Percentiles rank a stretch among this genome's conserved stretches.
Evolutionary conservation across 2,888 invertebrate genomes (phyloP).

Genomic region (Germaria angustata): DNA sequence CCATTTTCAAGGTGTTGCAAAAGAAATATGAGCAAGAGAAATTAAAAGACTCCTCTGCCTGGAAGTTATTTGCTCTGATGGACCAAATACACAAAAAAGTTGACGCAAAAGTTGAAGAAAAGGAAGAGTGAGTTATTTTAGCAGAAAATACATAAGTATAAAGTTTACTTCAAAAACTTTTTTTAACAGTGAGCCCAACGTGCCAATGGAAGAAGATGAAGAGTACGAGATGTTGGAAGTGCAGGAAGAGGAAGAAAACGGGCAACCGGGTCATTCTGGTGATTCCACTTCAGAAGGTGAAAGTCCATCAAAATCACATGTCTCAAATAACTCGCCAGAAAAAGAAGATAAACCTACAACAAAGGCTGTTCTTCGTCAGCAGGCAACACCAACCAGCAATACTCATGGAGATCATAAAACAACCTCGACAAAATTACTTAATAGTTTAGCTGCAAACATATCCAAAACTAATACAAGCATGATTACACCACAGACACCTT

Average conservation of each 20-base stretch:
- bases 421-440: slow-evolving; percentile 48
- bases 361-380: slow-evolving; percentile 33
- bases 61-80: slow-evolving; percentile 77
- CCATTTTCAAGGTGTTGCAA: slow-evolving; percentile 78
- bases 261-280: slow-evolving; percentile 61
- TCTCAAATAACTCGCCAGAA: slow-evolving; percentile 73
- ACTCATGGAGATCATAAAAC: slow-evolving; percentile 31
- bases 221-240: slow-evolving; percentile 79
- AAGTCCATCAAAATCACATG: slow-evolving; percentile 73
- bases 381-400: slow-evolving; percentile 2
- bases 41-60: slow-evolving; percentile 74
- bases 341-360: slow-evolving; percentile 72
- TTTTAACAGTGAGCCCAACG: slow-evolving; percentile 69
- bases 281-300: slow-evolving; percentile 75
- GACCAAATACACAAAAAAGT: slow-evolving; percentile 75
- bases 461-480: slow-evolving; percentile 17
- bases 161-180: neutral
- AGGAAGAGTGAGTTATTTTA: slow-evolving; percentile 73
- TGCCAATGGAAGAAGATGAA: slow-evolving; percentile 75
- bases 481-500: slow-evolving; percentile 40
- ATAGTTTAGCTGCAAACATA: slow-evolving; percentile 45
- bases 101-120: slow-evolving; percentile 67
- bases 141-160: too few relatives aligned
- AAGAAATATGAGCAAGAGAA: slow-evolving; percentile 79
- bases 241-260: slow-evolving; percentile 76